phyloP scores from a whole-genome alignment of 1,140 invertebrate species.

The Anastrepha ludens region DNA sequence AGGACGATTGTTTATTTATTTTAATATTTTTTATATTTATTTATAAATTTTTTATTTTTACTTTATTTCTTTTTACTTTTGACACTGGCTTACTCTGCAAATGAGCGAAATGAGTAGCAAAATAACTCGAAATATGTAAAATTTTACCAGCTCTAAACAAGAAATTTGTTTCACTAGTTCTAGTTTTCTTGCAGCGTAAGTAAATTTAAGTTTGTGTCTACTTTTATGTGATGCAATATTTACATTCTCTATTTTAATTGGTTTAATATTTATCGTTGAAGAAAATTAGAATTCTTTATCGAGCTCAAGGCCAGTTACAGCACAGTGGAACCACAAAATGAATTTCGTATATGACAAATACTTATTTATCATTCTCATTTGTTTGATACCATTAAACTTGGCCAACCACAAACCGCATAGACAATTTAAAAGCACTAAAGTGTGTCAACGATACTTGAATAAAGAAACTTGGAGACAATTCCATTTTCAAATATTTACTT shows the following conservation, averaged over 20 bases:
- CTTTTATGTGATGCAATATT: background rate
- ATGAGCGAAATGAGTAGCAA: too few species aligned
- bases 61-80: too few species aligned
- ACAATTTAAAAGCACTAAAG: constrained; percentile 38
- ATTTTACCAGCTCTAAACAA: too few species aligned
- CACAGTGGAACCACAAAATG: background rate
- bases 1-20: too few species aligned
- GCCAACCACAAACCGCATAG: background rate
- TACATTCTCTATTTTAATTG: background rate
- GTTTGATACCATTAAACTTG: background rate
- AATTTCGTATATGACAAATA: background rate
- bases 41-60: too few species aligned
- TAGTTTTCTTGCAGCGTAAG: too few species aligned
- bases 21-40: too few species aligned
- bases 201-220: too few species aligned
- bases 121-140: too few species aligned
- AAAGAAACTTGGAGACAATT: constrained; percentile 6
- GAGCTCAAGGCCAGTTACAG: background rate
- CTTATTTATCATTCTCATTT: background rate
- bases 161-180: too few species aligned
- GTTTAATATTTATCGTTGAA: background rate
- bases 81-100: too few species aligned
- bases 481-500: background rate
- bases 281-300: background rate
- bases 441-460: background rate